phyloP scores from a whole-genome alignment of 2,113 vertebrate genomes.

The Melanerpes aurifrons region DNA sequence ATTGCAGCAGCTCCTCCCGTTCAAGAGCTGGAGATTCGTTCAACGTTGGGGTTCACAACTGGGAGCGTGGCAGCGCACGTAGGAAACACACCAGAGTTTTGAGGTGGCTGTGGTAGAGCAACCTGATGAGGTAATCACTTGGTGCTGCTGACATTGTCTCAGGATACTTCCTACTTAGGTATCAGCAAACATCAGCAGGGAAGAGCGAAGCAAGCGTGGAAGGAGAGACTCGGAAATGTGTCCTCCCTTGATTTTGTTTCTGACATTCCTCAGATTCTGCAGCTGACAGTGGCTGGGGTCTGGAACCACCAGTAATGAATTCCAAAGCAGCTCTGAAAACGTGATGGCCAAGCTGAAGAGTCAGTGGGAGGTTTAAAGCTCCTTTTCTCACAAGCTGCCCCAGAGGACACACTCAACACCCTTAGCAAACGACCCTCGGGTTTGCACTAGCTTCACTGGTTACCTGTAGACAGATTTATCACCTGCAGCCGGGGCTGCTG shows the following conservation, averaged over 20 bases:
- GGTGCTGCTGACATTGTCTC: neutral
- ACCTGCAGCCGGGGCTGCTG: neutral
- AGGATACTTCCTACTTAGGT: neutral
- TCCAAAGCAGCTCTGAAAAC: neutral
- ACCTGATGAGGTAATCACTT: neutral
- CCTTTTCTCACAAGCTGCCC: neutral
- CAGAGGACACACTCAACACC: neutral
- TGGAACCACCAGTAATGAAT: neutral
- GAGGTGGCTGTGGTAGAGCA: neutral
- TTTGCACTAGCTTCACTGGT: neutral
- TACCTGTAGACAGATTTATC: neutral
- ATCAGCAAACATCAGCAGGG: neutral
- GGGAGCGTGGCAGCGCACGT: neutral
- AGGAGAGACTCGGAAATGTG: neutral
- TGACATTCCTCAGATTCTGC: neutral
- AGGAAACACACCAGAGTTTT: neutral
- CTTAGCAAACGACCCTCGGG: neutral
- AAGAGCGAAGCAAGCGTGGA: neutral
- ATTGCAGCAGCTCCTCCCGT: neutral
- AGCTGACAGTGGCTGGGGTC: neutral
- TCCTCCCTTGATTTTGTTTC: rapidly evolving
- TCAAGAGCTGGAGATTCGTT: neutral
- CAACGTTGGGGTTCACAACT: neutral
- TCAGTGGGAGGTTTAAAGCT: neutral
- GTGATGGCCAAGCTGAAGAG: neutral